These are phyloP conservation scores for Stichopus horrens DNA, from an alignment of 53 echinoderm and acorn worm genomes.

Conservation along the genomic window DNA sequence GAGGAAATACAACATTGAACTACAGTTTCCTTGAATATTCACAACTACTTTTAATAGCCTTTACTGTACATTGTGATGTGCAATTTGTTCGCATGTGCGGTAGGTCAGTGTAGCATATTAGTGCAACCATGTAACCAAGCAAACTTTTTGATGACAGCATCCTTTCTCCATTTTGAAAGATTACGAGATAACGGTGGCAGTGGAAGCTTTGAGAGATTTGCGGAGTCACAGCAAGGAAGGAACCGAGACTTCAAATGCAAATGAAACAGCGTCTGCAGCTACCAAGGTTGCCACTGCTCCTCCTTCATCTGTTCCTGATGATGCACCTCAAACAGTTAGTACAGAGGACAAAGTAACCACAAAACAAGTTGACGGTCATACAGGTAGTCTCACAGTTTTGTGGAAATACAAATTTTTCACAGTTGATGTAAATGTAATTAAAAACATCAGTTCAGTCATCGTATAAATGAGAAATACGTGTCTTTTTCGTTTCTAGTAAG, in stretches of 20 bases:
- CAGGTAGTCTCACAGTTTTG: background rate
- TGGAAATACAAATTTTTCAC: background rate
- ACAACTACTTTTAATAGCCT: too few species aligned
- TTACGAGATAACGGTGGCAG: conserved; percentile 14
- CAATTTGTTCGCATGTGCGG: too few species aligned
- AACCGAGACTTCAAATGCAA: background rate
- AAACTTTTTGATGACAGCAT: too few species aligned
- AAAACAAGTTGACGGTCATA: background rate
- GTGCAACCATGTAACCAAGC: too few species aligned
- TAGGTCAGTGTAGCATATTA: too few species aligned
- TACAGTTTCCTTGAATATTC: too few species aligned
- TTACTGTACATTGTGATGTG: too few species aligned
- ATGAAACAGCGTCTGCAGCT: background rate
- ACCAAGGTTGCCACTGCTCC: background rate
- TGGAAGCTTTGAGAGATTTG: conserved; percentile 15
- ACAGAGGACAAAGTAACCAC: background rate
- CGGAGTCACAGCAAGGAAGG: background rate
- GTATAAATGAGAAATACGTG: too few species aligned
- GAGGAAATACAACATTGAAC: too few species aligned
- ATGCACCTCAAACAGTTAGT: background rate
- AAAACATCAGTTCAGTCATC: too few species aligned
- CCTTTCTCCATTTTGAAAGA: background rate
- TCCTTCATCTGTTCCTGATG: background rate
- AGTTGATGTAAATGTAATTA: too few species aligned
- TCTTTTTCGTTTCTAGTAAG: too few species aligned